Evolutionary conservation across 2,113 vertebrate species (phyloP).

Genomic region (Nematolebias whitei): DNA sequence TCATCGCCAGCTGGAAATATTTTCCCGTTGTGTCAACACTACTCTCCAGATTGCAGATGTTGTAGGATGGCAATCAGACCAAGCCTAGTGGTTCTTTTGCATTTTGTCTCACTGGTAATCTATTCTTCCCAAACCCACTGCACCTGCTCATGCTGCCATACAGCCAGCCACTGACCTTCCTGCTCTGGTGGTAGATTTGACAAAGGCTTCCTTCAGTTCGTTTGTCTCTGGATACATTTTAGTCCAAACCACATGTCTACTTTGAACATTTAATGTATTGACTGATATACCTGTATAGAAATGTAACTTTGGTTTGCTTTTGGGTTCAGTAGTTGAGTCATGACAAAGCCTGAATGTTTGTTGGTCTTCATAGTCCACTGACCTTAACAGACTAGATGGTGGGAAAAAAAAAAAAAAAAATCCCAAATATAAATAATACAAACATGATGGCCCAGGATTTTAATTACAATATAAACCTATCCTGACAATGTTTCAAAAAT

Average conservation of each 20-base stretch:
- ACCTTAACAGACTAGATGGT: not conserved
- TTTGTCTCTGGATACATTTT: not conserved
- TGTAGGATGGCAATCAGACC: not conserved
- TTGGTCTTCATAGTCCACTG: not conserved
- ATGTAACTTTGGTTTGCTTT: too few species aligned
- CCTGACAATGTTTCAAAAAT: too few species aligned
- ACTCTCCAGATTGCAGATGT: not conserved
- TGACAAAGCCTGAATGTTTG: not conserved
- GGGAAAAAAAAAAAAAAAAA: not conserved
- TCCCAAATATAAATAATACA: too few species aligned
- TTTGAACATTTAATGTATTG: not conserved
- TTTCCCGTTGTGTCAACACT: not conserved
- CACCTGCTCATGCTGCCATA: not conserved
- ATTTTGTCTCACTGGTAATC: not conserved
- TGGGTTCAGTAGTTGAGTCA: not conserved
- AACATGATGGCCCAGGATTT: not conserved
- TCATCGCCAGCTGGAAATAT: not conserved
- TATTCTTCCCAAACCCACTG: not conserved
- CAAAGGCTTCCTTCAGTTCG: not conserved
- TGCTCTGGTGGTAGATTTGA: not conserved
- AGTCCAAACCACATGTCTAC: not conserved
- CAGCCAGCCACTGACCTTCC: not conserved
- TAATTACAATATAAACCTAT: not conserved
- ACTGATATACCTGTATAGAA: too few species aligned
- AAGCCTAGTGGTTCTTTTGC: not conserved